These are phyloP conservation scores for Anomalospiza imberbis DNA, from an alignment of 2,797 vertebrate species.

Conservation along the genomic window DNA sequence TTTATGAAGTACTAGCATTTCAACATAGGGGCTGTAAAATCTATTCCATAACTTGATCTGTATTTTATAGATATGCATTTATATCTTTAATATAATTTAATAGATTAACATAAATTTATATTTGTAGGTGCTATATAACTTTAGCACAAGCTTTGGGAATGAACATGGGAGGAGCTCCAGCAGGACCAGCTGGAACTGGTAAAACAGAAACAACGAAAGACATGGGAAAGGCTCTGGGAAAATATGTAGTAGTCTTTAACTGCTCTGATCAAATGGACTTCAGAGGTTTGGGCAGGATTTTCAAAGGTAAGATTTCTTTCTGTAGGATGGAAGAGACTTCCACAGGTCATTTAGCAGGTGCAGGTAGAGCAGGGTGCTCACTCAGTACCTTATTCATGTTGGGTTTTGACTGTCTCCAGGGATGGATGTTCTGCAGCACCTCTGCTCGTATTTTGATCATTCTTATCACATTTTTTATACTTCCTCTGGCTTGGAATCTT, in stretches of 20 bases:
- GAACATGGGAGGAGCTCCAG: constrained; percentile 88
- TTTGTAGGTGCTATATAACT: constrained; percentile 86
- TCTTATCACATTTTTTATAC: background rate
- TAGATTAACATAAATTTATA: background rate
- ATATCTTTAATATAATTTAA: background rate
- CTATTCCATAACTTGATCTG: background rate
- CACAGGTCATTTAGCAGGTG: background rate
- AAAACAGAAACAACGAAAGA: constrained; percentile 88
- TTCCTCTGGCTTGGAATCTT: background rate
- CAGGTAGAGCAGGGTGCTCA: background rate
- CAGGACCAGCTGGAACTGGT: constrained; percentile 81
- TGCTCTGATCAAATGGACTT: constrained; percentile 92
- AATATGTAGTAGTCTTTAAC: constrained; percentile 89
- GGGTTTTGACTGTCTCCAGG: background rate
- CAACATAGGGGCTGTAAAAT: background rate
- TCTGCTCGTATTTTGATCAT: background rate
- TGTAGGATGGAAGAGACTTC: background rate
- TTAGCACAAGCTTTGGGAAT: constrained; percentile 85
- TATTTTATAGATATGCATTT: background rate
- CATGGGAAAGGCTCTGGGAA: constrained; percentile 87
- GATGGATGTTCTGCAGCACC: fast-evolving
- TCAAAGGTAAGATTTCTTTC: constrained; percentile 78
- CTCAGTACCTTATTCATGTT: background rate
- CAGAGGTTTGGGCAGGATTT: constrained; percentile 87
- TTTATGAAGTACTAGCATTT: background rate